A percentile compares a stretch with the other conserved stretches of the same genome.
phyloP scores from a whole-genome alignment of 2,113 vertebrate species.

The Todiramphus saurophagus region DNA sequence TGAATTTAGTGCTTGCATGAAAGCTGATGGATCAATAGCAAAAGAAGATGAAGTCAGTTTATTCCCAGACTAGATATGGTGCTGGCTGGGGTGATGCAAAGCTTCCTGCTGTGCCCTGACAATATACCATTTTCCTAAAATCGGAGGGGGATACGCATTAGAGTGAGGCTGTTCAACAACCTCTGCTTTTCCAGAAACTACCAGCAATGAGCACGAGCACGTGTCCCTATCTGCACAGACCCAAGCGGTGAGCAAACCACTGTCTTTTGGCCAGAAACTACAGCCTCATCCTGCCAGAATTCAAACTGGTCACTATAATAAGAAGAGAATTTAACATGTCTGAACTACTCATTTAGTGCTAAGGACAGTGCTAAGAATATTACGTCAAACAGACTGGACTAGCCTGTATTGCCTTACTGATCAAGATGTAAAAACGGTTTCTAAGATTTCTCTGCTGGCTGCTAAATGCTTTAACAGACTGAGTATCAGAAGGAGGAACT shows the following conservation, averaged over 20 bases:
- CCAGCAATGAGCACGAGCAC: accelerated
- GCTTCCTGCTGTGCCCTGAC: background rate
- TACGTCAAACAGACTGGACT: background rate
- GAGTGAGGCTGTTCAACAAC: accelerated
- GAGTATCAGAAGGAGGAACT: background rate
- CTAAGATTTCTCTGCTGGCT: background rate
- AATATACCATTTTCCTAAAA: background rate
- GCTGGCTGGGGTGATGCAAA: background rate
- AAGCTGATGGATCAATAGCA: slow-evolving; percentile 30
- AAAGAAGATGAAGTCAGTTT: background rate
- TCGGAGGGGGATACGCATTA: background rate
- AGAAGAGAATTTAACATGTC: background rate
- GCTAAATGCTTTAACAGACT: background rate
- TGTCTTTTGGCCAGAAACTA: background rate
- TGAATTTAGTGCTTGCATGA: background rate
- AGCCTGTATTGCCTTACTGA: background rate
- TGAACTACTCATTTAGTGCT: background rate
- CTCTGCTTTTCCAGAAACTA: accelerated
- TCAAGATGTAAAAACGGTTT: background rate
- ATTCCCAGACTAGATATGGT: background rate
- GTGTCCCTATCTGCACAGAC: accelerated
- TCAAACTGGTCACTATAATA: background rate
- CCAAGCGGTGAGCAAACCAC: background rate
- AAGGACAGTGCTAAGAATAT: background rate
- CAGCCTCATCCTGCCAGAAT: background rate